Evolutionary conservation across 2,797 vertebrate species (phyloP).

Genomic region (Dromococcyx pavoninus): DNA sequence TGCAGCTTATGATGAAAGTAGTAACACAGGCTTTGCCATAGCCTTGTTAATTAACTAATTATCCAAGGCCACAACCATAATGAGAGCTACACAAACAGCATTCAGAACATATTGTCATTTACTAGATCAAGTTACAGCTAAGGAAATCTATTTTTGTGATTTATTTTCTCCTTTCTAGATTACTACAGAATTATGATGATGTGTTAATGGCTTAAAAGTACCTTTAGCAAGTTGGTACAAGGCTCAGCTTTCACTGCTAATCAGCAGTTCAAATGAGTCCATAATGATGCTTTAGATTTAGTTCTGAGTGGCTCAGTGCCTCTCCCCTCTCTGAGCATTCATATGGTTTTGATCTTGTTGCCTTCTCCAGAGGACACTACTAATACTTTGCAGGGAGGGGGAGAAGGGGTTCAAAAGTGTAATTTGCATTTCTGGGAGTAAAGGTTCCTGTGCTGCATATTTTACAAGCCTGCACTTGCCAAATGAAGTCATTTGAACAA

Average conservation of each 20-base stretch:
- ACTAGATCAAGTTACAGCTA: constrained; percentile 18
- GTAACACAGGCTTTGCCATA: neutral
- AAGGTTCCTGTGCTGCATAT: neutral
- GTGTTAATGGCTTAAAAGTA: constrained; percentile 34
- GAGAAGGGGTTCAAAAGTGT: neutral
- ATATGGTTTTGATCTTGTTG: constrained; percentile 17
- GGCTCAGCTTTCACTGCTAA: constrained; percentile 46
- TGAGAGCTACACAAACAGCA: constrained; percentile 25
- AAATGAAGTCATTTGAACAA: neutral
- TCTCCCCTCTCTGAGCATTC: neutral
- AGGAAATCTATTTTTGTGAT: constrained; percentile 25
- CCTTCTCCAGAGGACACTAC: neutral
- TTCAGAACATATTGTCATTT: constrained; percentile 17
- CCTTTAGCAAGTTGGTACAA: constrained; percentile 26
- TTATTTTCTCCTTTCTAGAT: neutral
- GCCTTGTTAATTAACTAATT: constrained; percentile 46
- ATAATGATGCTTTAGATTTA: neutral
- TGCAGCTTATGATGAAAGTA: constrained; percentile 31
- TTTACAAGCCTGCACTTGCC: neutral
- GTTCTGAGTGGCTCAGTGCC: neutral
- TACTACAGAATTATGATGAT: constrained; percentile 16
- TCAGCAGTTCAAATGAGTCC: neutral
- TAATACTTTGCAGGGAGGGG: neutral
- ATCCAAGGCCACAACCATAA: neutral
- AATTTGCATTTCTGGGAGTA: neutral